These are phyloP conservation scores for Cancer borealis DNA, from an alignment of 2,888 invertebrate species.

Conservation along the genomic window DNA sequence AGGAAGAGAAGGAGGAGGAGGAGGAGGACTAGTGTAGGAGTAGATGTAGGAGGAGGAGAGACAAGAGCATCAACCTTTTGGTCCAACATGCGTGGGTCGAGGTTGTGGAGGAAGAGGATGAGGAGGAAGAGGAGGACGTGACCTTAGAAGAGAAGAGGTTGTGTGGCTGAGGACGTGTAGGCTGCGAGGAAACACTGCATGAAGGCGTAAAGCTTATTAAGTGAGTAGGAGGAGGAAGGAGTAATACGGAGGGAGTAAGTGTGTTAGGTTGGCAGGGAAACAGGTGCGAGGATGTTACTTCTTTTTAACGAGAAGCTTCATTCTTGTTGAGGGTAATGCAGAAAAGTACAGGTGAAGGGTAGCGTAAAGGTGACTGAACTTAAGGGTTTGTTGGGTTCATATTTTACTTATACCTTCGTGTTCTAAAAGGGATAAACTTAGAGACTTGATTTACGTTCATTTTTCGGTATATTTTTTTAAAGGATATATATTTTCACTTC, in stretches of 20 bases:
- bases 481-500: no score
- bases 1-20: not conserved
- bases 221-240: not conserved
- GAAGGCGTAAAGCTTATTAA: not conserved
- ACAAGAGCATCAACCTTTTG: not conserved
- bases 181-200: not conserved
- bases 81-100: not conserved
- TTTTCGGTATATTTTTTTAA: no score
- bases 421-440: not conserved
- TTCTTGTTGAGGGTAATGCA: not conserved
- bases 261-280: not conserved
- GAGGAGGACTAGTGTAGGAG: not conserved
- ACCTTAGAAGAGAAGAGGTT: not conserved
- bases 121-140: not conserved
- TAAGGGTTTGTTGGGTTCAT: not conserved
- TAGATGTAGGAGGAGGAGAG: not conserved
- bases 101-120: not conserved
- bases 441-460: no score
- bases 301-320: no score
- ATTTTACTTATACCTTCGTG: not conserved
- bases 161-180: not conserved
- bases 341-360: not conserved
- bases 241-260: not conserved
- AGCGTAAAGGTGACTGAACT: not conserved
- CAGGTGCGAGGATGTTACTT: not conserved